These are phyloP conservation scores for Lithobates sylvaticus DNA, from an alignment of 2,797 vertebrate genomes.

Conservation along the genomic window DNA sequence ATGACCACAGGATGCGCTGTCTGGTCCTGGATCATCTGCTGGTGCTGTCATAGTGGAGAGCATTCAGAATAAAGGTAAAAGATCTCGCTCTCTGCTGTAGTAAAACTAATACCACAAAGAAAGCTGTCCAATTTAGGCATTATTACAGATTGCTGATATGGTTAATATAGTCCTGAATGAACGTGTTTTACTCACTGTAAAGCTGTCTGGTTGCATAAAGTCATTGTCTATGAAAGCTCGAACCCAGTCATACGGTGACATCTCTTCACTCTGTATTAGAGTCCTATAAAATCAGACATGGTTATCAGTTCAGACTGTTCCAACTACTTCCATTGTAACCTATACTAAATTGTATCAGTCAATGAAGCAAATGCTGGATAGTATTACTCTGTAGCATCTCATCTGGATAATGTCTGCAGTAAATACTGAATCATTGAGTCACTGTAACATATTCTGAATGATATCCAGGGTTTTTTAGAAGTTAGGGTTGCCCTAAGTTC, in stretches of 20 bases:
- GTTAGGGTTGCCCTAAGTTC: neutral
- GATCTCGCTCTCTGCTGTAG: neutral
- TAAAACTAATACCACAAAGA: neutral
- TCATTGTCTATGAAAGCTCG: slow-evolving; percentile 81
- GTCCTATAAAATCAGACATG: slow-evolving; percentile 67
- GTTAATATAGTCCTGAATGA: neutral
- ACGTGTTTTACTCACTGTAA: slow-evolving; percentile 77
- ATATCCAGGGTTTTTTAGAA: no score
- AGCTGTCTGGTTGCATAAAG: slow-evolving; percentile 75
- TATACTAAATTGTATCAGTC: neutral
- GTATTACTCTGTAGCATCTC: no score
- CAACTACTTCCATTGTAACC: neutral
- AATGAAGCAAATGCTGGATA: neutral
- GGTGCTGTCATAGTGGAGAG: neutral
- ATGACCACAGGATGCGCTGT: no score
- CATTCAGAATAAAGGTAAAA: neutral
- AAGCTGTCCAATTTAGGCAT: no score
- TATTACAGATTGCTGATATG: neutral
- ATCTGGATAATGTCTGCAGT: neutral
- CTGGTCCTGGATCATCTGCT: no score
- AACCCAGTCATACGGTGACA: slow-evolving; percentile 79
- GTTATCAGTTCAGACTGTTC: neutral
- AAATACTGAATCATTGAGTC: neutral
- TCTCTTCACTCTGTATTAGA: slow-evolving; percentile 77
- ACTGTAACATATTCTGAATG: neutral